Base-by-base conservation (phyloP, 2,888 invertebrate genomes). In the Oxycera nigricornis region DNA sequence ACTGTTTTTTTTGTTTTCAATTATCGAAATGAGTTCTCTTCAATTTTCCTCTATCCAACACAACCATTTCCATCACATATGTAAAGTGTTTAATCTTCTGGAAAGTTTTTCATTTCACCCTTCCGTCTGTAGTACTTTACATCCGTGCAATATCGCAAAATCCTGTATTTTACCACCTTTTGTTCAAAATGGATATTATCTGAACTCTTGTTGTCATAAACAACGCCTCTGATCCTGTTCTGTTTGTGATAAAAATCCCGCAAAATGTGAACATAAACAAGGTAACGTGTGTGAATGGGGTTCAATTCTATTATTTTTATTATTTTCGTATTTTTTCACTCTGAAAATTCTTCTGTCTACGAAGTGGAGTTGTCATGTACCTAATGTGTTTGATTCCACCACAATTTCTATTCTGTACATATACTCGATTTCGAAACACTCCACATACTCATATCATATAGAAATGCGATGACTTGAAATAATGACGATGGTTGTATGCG, bases 201-300 rank as follows among this genome's bases (percentile, higher is more conserved):
- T 65, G 59, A 46, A 30, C 46, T 67, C 67, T 61, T 65, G 67
- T 65, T 67, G 72, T 72, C 67, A 75, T 72, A 75, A 31, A 52
- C 67, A 75, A 41, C 62, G 72, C 68, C 30, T 75, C 55, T 70
- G 70, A 73, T 73, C 75, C 55, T 59, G 46, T 70, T 52, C 50
- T 52, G 73, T 70, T 73, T 39, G 50, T 35, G 30, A 65, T 55
- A 73, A 73, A 72, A 75, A 75, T 73, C 67, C 75, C 75, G 46
- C 65, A 65, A 75, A 74, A 75, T 75, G 75, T 46, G 73, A 75
- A 61, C 75, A 70, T 75, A 75, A 75, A 75, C 73, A 75, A 75
- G 73, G 50, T 67, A 50, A 70, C 52, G 70, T 70, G 70, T 70
- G 70, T 30, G 55, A 3, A 65, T 55, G 20, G 70, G 50, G n/a